Evolutionary conservation across 2,888 invertebrate genomes (phyloP), one percentile per base, ranked within the genome.

Genomic region (Elmis aenea): DNA sequence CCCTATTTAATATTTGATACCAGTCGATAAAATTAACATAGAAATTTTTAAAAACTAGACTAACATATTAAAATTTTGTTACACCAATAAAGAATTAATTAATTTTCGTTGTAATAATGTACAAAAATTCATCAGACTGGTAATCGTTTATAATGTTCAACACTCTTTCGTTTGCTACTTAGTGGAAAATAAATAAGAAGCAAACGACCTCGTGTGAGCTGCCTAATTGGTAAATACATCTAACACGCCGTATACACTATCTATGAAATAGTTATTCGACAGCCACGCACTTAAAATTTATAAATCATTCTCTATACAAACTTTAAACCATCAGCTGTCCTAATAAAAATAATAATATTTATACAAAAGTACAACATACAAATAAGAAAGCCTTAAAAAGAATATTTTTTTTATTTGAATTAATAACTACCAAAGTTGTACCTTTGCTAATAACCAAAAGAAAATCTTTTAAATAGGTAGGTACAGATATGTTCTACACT

Each of bases 101-200:
- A 26, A 33, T 51, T 58, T 64, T 63, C 61, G 60, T 62, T 61
- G 64, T 62, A 49, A 51, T 54, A 61, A 62, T 62, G 57, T 62
- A 60, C 59, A 59, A n/a, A n/a, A 57, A 51, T 45, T 21, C 26
- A 15, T 29, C 33, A 42, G 35, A 36, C 32, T 33, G 30, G 27
- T 41, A 28, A 31, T 12, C 28, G 26, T 38, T 30, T 30, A 42
- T 30, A 26, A 26, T 12, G 24, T 32, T 28, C 31, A 30, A 36
- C 27, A 10, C 13, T 16, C 21, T 32, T 26, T 27, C 13, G 20
- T 30, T 29, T 28, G 29, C 22, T 36, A 15, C 13, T 12, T 44
- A 44, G 41, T 27, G 25, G 21, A 25, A 11, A 35, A 40, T 36
- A 29, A 49, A 48, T 44, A 38, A 51, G 50, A 35, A 45, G 5